A percentile compares a stretch with the other conserved stretches of the same genome.
Evolutionary conservation across 2,888 invertebrate genomes (phyloP).

Genomic region (Nudaria mundana): DNA sequence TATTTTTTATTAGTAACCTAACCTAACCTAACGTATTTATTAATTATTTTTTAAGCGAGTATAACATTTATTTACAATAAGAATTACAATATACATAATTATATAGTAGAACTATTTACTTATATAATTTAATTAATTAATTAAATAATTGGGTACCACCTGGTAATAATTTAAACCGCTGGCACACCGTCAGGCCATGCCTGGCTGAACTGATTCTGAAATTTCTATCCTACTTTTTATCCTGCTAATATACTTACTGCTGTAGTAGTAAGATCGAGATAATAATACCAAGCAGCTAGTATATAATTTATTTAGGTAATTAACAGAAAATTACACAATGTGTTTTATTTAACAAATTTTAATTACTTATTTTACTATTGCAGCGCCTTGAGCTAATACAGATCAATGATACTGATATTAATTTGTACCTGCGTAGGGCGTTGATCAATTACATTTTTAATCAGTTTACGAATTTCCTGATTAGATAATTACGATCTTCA

Average conservation of each 20-base stretch:
- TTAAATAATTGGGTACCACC: no score
- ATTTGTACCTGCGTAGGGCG: neutral
- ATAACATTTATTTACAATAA: no score
- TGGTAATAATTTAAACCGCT: no score
- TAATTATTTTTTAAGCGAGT: neutral
- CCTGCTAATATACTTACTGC: no score
- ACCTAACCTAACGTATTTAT: neutral
- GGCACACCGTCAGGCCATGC: no score
- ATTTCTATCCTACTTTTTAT: no score
- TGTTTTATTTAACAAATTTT: neutral
- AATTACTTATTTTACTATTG: neutral
- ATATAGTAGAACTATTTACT: neutral
- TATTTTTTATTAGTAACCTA: conserved; percentile 3
- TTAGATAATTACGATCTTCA: neutral
- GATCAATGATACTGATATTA: neutral
- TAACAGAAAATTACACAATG: neutral
- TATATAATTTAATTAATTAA: neutral
- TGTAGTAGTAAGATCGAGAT: no score
- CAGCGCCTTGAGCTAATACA: neutral
- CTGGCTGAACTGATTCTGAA: no score
- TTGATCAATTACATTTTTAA: neutral
- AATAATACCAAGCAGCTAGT: no score
- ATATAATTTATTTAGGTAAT: neutral
- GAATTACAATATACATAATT: no score
- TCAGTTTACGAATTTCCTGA: neutral